Evolutionary conservation across 2,888 invertebrate genomes (phyloP), one percentile per base, ranked within the genome.

Genomic region (Micoletzkya japonica): DNA sequence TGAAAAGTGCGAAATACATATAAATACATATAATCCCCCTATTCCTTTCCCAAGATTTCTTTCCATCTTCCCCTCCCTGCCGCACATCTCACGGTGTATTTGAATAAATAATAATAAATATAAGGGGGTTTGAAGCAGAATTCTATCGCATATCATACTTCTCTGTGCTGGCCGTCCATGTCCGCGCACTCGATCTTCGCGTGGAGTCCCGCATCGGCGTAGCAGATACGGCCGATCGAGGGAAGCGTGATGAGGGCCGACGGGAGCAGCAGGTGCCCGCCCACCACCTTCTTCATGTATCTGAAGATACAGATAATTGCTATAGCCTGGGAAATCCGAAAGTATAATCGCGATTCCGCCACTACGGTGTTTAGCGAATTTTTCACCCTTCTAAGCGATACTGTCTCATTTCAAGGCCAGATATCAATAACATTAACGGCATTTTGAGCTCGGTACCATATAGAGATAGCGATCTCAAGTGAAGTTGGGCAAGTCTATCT

Each of bases 161-260:
- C 89, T 2, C 95, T 90, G 85, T 93, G 92, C 0, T 91, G 92
- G 0, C 97, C 97, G 85, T 95, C 96, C 94, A 97, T 93, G 94
- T 95, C 96, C 1, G 94, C 90, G 3, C 91, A 90, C 86, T 96
- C 96, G 74, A 98, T 94, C 87, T 95, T 96, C 0, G 94, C 93
- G 2, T 91, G 91, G 0, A 91, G 91, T 4, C 95, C 94, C 0
- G 92, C 91, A 86, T 97, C 95, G 0, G 94, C 90, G 95, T 96
- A 98, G 87, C 92, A 93, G 90, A 96, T 91, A 71, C 87, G 80
- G 1, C 95, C 89, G 58, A 85, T 77, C 52, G 86, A 82, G 26
- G 89, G 84, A n/a, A 83, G 70, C 0, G 82, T 76, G 26, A 84
- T 76, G 32, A 98, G 88, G 0, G 95, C 92, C 0, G 93, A 92